Percentiles rank a stretch among this genome's conserved stretches.
phyloP scores from a whole-genome alignment of 2,797 vertebrate species.

The Alauda arvensis region DNA sequence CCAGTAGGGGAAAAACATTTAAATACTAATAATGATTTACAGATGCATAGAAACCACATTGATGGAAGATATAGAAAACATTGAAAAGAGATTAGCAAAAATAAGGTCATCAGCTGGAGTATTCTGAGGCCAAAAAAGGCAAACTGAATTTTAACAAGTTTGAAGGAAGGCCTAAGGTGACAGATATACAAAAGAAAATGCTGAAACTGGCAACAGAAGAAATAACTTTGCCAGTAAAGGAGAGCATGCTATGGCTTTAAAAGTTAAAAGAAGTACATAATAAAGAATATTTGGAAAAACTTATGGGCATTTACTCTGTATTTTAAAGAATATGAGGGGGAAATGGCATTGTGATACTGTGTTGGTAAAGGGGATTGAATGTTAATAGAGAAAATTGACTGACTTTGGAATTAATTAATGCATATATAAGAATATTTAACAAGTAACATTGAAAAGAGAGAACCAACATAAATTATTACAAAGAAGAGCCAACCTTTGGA shows the following conservation, averaged over 20 bases:
- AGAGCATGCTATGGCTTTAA: neutral
- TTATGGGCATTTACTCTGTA: accelerated
- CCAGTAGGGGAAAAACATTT: neutral
- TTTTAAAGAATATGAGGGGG: neutral
- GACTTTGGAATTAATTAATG: neutral
- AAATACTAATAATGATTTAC: neutral
- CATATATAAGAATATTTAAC: neutral
- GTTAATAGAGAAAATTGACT: neutral
- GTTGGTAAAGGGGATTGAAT: neutral
- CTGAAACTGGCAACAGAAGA: neutral
- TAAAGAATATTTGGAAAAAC: neutral
- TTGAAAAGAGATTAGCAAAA: neutral
- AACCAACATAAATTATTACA: neutral
- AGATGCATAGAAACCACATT: neutral
- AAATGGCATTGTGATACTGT: neutral
- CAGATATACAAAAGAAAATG: neutral
- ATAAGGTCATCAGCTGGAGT: neutral
- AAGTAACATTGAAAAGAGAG: neutral
- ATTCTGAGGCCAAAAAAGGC: neutral
- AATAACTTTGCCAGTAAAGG: neutral
- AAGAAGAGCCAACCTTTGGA: neutral
- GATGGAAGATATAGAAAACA: neutral
- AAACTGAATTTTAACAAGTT: neutral
- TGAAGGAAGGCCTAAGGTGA: neutral
- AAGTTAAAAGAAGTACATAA: neutral